Base-by-base conservation (phyloP, 2,888 invertebrate species). In the Sphaerophoria rueppellii region DNA sequence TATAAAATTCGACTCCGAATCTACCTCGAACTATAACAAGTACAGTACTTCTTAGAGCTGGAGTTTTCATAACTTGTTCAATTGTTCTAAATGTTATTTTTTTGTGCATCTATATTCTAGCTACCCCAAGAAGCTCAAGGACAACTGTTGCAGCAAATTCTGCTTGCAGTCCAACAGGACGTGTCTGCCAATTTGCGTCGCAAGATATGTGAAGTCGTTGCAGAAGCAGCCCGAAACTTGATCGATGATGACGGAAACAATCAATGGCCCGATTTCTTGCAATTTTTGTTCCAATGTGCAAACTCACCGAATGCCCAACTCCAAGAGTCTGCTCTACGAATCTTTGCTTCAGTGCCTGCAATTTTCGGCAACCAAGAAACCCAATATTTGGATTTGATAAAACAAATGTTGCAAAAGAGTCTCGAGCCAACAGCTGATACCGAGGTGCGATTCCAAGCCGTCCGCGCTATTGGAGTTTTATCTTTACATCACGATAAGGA, bases 321-420 rank as follows among this genome's bases (percentile, higher is more conserved):
- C 78, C 98, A 98, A 92, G 98, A 99, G 91, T 96, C 97, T 87
- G 98, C 98, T 52, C 95, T 99, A 73, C 95, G 97, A 88, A 97
- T 99, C 93, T 98, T 99, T 90, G 96, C 98, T 95, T 98, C 97
- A 88, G 98, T 99, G 46, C 99, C 99, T 34, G 97, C 98, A 48
- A 96, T 99, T 71, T 99, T 99, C 93, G 99, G 99, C 50, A 98
- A 97, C 91, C 96, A 98, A 90, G 98, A 99, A 91, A 94, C 95
- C 86, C 96, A 97, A 90, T 98, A 98, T 92, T 92, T 99, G 87
- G 96, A 96, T 89, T 94, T 98, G 46, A 99, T 99, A 89, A 98
- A 98, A 91, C 97, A 98, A 91, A 98, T 99, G 98, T 92, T 99
- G 88, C 94, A 95, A 83, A 96, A 97, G 88, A 96, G 97, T 79